Evolutionary conservation across 1,140 invertebrate species (phyloP), one percentile per base, ranked within the genome.

Genomic region (Ectropis grisescens): DNA sequence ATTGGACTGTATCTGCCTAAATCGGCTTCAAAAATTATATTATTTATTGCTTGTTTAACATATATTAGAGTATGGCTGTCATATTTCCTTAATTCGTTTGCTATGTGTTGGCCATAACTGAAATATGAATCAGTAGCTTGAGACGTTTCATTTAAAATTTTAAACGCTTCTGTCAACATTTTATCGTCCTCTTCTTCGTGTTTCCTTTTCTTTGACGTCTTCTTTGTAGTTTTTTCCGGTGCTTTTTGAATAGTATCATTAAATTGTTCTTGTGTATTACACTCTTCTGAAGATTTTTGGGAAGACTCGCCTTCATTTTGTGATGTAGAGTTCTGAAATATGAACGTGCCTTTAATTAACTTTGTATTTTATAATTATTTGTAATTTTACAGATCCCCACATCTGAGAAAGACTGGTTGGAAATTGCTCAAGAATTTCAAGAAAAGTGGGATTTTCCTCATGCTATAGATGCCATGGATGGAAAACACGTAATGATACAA

Each of bases 41-140:
- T 46, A 28, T 46, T 46, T 31, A 40, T 46, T 8, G 37, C 29
- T 10, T 33, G 28, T 36, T 46, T 46, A 11, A 46, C 37, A 37
- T 36, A 35, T 29, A 24, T 16, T 26, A 46, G 16, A 23, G 37
- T 46, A 6, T 23, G 14, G 4, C 10, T 14, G 29, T 46, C 43
- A 33, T 40, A 40, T 40, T 40, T 40, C 10, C 37, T 26, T n/a
- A 45, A 27, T 35, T 45, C 42, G 34, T 38, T 39, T 3, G 16
- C 16, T 19, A 19, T 19, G 16, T 19, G 16, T 19, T 8, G 3
- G 3, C 16, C 16, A 19, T 4, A 19, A 4, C 16, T 4, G 8
- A 8, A 19, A n/a, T 26, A 37, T 13, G 35, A 28, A 37, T 37
- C 35, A 10, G 6, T 37, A 24, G 12, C 10, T 14, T 37, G 14